Evolutionary conservation across 2,888 invertebrate genomes (phyloP), one percentile per base, ranked within the genome.

Genomic region (Xanthostigma xanthostigma): DNA sequence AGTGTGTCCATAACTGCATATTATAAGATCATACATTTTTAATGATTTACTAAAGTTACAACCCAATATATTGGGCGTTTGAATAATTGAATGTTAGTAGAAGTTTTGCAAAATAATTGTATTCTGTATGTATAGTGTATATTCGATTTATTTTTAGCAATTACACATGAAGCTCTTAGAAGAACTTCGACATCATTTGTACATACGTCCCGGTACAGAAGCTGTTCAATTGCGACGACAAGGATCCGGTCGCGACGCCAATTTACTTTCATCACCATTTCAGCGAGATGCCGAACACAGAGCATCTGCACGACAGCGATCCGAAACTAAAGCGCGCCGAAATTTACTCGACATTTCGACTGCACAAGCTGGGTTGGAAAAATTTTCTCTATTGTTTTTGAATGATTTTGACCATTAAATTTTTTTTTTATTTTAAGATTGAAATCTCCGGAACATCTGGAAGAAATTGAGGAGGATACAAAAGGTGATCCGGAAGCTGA

Each of bases 181-280:
- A 51, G 87, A 88, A 63, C 66, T 89, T 14, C 79, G 79, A 58
- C 72, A 75, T 45, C 81, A 85, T 62, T 70, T 89, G 42, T 89
- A 88, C 63, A 59, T 56, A 8, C 64, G 63, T 55, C 63, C 66
- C n/a, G 62, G 65, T 35, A 66, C 66, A 52, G 59, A 63, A 50
- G 63, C 65, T 48, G 53, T 67, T 47, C 55, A 61, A 6, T 68
- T 81, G 52, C 73, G 76, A 53, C 71, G 81, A 48, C 78, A 77
- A 58, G 79, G 78, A 45, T 80, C 78, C 5, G 72, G 70, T 17
- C 66, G 76, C 35, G 71, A 75, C 50, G 71, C 69, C 38, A 60
- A 64, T 49, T 53, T 60, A 39, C 56, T 59, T 52, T 63, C 64
- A 52, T 67, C 72, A 2, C 73, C 75, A 35, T 75, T 81, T 55